Evolutionary conservation across 2,113 vertebrate genomes (phyloP), one percentile per base, ranked within the genome.

Genomic region (Suncus etruscus): DNA sequence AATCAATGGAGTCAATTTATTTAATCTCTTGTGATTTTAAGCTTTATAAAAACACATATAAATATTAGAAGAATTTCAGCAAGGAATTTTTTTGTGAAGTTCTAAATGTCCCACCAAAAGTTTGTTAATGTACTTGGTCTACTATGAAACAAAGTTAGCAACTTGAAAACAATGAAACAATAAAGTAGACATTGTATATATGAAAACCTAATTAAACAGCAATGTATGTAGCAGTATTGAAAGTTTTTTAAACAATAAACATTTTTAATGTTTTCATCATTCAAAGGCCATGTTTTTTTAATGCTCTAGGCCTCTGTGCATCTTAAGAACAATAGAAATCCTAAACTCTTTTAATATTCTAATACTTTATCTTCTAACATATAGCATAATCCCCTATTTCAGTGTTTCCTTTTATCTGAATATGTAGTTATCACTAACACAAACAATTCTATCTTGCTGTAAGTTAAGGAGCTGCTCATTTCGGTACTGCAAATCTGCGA

Each of bases 1-100:
- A 78, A 50, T 11, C 3, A 78, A 73, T 4, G 2, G 69, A 83
- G 4, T 32, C 83, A 83, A 58, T 3, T 3, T 15, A 74, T 14
- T 83, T 82, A 66, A 66, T 68, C 51, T 74, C 32, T 73, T 87
- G 12, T 61, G 20, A 69, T 2, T 75, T 86, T 69, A 48, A 87
- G 39, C 48, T 86, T 92, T 51, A 15, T 79, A 39, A 73, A 45
- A 32, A 78, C 51, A 80, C 4, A 51, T 5, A 31, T 24, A 61
- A 63, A 1, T 74, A n/a, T 63, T 27, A 73, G 39, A 50, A 65
- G 10, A 65, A 39, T 14, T 25, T 9, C 73, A 79, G 22, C 8
- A 68, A 83, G 6, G 11, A 18, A 58, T 61, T 78, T 78, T 61
- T 70, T 86, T 51, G 8, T 27, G 18, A 29, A 79, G 68, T 6